Evolutionary conservation across 2,888 invertebrate species (phyloP).

Genomic region (Petrolisthes cinctipes): DNA sequence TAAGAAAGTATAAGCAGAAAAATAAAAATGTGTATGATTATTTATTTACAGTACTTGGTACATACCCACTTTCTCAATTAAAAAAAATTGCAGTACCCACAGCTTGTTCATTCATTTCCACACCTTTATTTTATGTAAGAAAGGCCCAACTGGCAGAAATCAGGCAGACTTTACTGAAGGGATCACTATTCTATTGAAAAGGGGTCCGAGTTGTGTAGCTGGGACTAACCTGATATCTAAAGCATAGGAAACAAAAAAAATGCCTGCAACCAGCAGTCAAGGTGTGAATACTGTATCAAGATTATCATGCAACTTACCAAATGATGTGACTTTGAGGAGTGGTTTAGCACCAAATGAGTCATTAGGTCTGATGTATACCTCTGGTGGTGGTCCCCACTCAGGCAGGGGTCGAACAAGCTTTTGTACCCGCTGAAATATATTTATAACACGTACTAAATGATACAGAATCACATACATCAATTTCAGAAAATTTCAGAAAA

Average conservation of each 20-base stretch:
- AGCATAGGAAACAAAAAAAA: no score
- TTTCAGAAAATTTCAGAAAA: no score
- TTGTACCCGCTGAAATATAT: constrained; percentile 50
- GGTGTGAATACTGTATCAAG: no score
- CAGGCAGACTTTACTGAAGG: not conserved
- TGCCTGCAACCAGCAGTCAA: no score
- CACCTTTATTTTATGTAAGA: not conserved
- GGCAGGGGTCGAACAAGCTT: constrained; percentile 58
- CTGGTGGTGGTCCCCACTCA: constrained; percentile 63
- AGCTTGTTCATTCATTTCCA: not conserved
- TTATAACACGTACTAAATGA: no score
- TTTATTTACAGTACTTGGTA: no score
- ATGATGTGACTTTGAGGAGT: constrained; percentile 64
- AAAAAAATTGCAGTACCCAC: no score
- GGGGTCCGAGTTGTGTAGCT: no score
- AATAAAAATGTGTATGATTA: not conserved
- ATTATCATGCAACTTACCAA: constrained; percentile 52
- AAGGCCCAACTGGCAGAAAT: not conserved
- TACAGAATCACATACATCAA: no score
- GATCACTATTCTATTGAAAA: not conserved
- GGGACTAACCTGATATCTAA: no score
- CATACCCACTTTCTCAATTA: no score
- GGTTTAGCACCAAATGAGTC: constrained; percentile 65
- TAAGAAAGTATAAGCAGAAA: not conserved
- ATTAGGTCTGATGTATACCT: constrained; percentile 63